Evolutionary conservation across 1,140 invertebrate genomes (phyloP).

Genomic region (Procambarus clarkii): DNA sequence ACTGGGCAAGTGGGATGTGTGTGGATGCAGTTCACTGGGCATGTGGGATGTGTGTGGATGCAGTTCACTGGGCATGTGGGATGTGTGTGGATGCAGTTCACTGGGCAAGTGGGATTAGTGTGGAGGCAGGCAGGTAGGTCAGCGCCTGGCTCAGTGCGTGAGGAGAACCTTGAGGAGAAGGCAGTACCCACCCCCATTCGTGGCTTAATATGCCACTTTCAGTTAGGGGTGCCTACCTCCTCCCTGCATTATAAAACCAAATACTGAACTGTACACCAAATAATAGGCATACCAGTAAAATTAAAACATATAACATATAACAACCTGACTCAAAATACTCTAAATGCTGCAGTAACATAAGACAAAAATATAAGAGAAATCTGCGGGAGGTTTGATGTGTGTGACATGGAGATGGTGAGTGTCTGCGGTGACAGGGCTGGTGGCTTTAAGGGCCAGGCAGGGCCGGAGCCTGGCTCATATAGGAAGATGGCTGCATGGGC

Average conservation of each 20-base stretch:
- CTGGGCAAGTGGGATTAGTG: too few relatives aligned
- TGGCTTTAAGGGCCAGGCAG: too few relatives aligned
- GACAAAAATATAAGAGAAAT: not conserved
- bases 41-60: too few relatives aligned
- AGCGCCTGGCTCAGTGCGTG: not conserved
- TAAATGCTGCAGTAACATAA: slow-evolving; percentile 28
- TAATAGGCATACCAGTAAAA: slow-evolving; percentile 21
- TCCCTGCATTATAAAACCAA: not conserved
- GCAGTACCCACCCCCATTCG: too few relatives aligned
- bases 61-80: too few relatives aligned
- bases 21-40: too few relatives aligned
- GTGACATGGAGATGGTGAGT: too few relatives aligned
- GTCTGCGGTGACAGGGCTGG: too few relatives aligned
- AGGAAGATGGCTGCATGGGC: too few relatives aligned
- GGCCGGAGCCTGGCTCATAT: too few relatives aligned
- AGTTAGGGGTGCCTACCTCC: not conserved
- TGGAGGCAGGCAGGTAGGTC: not conserved
- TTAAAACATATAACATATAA: slow-evolving; percentile 48
- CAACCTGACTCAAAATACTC: slow-evolving; percentile 40
- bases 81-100: too few relatives aligned
- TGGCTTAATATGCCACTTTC: not conserved
- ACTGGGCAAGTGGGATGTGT: too few relatives aligned
- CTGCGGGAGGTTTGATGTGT: not conserved
- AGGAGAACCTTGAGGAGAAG: not conserved
- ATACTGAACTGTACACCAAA: not conserved